phyloP scores from a whole-genome alignment of 2,113 vertebrate genomes.

The Poecilia latipinna region DNA sequence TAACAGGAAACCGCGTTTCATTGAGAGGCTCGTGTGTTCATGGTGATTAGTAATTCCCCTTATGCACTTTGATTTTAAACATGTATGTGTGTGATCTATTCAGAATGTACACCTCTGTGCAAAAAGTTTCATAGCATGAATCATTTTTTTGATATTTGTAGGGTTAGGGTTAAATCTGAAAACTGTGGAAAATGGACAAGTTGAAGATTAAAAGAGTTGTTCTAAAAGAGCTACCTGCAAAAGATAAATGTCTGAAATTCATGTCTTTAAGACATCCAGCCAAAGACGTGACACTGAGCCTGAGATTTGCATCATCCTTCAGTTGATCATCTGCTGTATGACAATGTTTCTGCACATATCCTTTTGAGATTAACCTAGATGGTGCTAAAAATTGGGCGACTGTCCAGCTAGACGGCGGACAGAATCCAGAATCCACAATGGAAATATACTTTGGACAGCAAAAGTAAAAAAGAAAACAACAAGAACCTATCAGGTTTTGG shows the following conservation, averaged over 20 bases:
- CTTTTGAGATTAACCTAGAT: neutral
- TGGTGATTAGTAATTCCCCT: neutral
- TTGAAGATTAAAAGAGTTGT: neutral
- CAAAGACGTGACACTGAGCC: neutral
- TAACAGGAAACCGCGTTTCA: neutral
- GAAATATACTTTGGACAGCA: neutral
- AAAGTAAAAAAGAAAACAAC: neutral
- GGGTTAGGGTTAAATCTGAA: no score
- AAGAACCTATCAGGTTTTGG: neutral
- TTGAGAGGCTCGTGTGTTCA: neutral
- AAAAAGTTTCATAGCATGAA: no score
- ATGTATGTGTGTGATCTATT: neutral
- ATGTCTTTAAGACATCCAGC: neutral
- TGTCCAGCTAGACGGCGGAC: no score
- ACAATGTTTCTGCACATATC: neutral
- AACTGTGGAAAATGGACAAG: no score
- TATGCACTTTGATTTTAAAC: neutral
- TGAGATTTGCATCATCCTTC: neutral
- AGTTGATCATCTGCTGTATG: neutral
- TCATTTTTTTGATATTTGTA: no score
- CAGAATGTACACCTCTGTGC: no score
- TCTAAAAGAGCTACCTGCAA: neutral
- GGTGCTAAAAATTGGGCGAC: neutral
- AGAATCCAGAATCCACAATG: neutral
- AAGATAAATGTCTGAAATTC: neutral